Conservation (phyloP, 2,888 invertebrate species). For the Argyresthia albistria region DNA sequence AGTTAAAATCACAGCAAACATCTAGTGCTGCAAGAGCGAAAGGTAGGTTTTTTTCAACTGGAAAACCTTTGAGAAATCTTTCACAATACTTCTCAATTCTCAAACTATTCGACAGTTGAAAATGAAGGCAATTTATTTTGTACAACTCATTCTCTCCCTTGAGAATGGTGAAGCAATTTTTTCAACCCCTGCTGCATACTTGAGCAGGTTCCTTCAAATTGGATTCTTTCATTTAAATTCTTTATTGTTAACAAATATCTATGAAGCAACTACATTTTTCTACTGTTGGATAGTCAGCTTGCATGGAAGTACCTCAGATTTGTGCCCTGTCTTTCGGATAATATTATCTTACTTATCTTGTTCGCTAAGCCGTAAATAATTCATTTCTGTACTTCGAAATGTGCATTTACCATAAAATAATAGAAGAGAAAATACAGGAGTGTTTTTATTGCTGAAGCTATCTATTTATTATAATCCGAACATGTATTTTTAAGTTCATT, state of each 20-base stretch:
- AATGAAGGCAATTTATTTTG: neutral
- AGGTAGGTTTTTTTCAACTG: too few relatives aligned
- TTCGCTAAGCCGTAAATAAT: too few relatives aligned
- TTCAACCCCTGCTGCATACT: neutral
- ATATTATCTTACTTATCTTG: too few relatives aligned
- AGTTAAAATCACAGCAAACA: too few relatives aligned
- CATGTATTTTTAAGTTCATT: neutral
- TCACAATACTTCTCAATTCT: neutral
- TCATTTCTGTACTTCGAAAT: too few relatives aligned
- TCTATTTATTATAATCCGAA: neutral
- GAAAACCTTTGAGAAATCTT: too few relatives aligned
- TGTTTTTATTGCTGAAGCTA: neutral
- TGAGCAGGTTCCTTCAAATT: neutral
- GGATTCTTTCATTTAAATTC: neutral
- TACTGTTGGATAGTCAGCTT: too few relatives aligned
- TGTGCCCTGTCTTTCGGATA: too few relatives aligned
- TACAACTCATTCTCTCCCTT: neutral
- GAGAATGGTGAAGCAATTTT: neutral
- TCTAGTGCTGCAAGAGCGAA: too few relatives aligned
- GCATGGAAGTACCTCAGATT: too few relatives aligned
- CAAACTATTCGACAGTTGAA: neutral
- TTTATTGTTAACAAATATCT: neutral
- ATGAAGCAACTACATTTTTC: neutral
- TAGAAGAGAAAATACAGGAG: too few relatives aligned
- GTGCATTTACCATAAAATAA: too few relatives aligned